Base-by-base conservation (phyloP, 2,888 invertebrate species). In the Chaitophorus viminalis region DNA sequence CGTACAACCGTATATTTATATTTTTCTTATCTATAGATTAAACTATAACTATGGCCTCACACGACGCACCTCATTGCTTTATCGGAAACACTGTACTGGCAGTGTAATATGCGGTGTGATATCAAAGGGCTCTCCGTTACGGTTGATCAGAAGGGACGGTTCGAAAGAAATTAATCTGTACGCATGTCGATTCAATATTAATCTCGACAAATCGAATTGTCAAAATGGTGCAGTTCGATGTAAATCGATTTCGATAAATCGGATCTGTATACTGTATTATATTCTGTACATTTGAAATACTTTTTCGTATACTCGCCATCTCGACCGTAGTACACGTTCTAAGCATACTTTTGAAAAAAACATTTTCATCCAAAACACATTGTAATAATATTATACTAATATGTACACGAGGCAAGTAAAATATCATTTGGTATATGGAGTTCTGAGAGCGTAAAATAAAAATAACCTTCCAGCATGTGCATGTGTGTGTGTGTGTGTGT, bases 391-490 rank as follows among this genome's bases (percentile, higher is more conserved):
- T 72, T 33, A 6, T 18, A 29, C 8, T n/a, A 33, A 18, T 6
- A 14, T 60, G 11, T 39, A 52, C 79, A 17, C 46, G 31, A 25
- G 21, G 60, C 68, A n/a, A 70, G 68, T n/a, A 68, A 8, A 39
- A 39, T 39, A 39, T 46, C 46, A 46, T 14, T 1, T 46, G 46
- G 9, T 29, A n/a, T n/a, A n/a, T 14, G 79, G 17, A 29, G 18
- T 29, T 2, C 11, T 14, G 21, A 6, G 39, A 14, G 74, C 60
- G 14, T 60, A 60, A 83, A 74, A 83, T 83, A 75, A 83, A 75
- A 83, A 83, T 83, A 83, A 60, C 74, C 39, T 36, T 9, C 74
- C n/a, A n/a, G 36, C 29, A 46, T 46, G 81, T 21, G 79, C 3
- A 14, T 39, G 65, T 29, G 65, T 31, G 75, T 29, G 29, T 39